Conservation (phyloP, 2,113 vertebrate species). For the Laticauda laticaudata region DNA sequence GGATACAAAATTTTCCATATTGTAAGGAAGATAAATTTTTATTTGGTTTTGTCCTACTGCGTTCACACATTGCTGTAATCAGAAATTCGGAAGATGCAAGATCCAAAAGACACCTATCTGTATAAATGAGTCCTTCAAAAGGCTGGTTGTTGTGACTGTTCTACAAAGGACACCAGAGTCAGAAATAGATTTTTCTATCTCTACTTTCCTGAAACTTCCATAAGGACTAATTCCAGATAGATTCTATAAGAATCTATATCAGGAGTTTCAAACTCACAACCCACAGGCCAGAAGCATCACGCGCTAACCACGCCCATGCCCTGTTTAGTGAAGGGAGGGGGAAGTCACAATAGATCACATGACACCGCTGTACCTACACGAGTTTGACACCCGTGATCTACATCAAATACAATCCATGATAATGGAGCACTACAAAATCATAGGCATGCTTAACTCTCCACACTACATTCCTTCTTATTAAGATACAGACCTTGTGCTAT, state of each 20-base stretch:
- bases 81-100: not conserved
- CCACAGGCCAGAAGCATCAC: no score
- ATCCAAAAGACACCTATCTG: not conserved
- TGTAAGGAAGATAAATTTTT: not conserved
- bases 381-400: not conserved
- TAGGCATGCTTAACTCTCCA: not conserved
- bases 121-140: not conserved
- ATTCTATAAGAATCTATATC: not conserved
- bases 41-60: not conserved
- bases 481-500: not conserved
- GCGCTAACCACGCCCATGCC: no score
- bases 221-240: not conserved
- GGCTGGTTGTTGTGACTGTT: not conserved
- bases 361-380: no score
- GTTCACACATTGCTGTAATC: not conserved
- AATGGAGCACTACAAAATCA: not conserved
- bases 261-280: no score
- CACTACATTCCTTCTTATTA: not conserved
- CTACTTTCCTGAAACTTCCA: not conserved
- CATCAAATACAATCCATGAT: not conserved
- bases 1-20: not conserved
- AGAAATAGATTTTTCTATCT: not conserved
- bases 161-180: not conserved
- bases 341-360: no score
- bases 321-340: no score